Conservation (phyloP, 2,113 vertebrate species). For the Spea bombifrons region DNA sequence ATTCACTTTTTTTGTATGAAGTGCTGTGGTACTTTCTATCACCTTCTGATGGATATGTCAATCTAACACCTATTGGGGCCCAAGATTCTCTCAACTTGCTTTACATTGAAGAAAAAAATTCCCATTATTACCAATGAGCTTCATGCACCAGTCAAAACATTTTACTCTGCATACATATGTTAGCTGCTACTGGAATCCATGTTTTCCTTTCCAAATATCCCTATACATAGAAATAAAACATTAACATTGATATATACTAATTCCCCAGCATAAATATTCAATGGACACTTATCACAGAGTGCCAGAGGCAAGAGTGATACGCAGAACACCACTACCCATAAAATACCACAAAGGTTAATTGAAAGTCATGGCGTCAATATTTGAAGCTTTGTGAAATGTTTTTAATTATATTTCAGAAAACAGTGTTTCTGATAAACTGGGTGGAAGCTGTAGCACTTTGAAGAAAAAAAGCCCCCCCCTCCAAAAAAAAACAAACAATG, state of each 20-base stretch:
- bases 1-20: background rate
- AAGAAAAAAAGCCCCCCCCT: too few relatives aligned
- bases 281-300: too few relatives aligned
- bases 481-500: background rate
- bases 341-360: background rate
- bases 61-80: constrained; percentile 34
- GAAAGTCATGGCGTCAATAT: background rate
- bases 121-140: background rate
- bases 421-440: too few relatives aligned
- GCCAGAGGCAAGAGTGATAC: background rate
- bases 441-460: too few relatives aligned
- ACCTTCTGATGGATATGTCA: constrained; percentile 30
- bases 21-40: background rate
- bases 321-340: background rate
- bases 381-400: background rate
- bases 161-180: too few relatives aligned
- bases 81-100: constrained; percentile 23
- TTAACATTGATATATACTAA: too few relatives aligned
- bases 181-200: too few relatives aligned
- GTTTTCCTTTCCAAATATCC: too few relatives aligned
- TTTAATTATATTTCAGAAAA: background rate
- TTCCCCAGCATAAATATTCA: too few relatives aligned
- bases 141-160: constrained; percentile 42
- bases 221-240: too few relatives aligned
- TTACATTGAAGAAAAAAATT: too few relatives aligned